phyloP scores from a whole-genome alignment of 2,113 vertebrate species.

The Phalacrocorax pelagicus region DNA sequence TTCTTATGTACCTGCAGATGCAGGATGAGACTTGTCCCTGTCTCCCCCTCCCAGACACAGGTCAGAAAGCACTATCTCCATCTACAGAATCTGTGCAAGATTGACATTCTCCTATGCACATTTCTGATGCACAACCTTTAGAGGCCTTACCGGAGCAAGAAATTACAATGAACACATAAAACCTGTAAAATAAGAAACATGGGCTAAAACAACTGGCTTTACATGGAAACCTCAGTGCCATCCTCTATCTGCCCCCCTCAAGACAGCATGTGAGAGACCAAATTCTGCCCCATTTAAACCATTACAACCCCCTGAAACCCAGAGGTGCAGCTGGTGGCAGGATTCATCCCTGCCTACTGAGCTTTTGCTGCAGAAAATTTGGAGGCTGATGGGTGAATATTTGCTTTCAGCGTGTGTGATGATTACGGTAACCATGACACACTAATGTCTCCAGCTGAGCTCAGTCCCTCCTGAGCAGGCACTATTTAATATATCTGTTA shows the following conservation, averaged over 20 bases:
- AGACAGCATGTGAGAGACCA: background rate
- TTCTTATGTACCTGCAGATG: background rate
- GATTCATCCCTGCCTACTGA: background rate
- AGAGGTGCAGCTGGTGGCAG: background rate
- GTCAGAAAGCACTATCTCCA: slow-evolving; percentile 29
- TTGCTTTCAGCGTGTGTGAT: background rate
- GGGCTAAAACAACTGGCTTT: background rate
- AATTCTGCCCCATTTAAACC: background rate
- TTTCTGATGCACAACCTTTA: slow-evolving; percentile 9
- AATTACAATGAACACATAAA: background rate
- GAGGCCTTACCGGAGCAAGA: background rate
- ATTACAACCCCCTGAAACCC: background rate
- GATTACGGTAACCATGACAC: background rate
- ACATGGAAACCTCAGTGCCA: background rate
- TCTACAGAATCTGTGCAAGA: background rate
- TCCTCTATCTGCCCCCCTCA: background rate
- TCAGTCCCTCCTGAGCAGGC: background rate
- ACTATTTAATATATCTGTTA: background rate
- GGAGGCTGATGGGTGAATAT: background rate
- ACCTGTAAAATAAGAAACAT: background rate
- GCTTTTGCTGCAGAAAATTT: background rate
- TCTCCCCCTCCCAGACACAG: background rate
- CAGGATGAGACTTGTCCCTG: slow-evolving; percentile 47
- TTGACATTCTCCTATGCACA: background rate
- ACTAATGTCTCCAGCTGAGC: background rate